Base-by-base conservation (phyloP, 1,140 invertebrate genomes). In the Nasonia giraulti region DNA sequence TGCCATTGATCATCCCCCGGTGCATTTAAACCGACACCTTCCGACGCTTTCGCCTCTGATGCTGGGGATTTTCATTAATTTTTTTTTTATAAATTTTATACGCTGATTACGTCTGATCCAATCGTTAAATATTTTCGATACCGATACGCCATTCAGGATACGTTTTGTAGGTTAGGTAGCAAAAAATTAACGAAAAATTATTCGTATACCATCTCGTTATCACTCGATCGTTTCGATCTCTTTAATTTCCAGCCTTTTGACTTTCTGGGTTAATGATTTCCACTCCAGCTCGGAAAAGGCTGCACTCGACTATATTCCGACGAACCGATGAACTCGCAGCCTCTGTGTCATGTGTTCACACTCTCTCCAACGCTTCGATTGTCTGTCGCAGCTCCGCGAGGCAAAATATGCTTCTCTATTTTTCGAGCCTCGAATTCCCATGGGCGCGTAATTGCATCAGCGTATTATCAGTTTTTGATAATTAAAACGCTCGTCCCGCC, bases 241-340 rank as follows among this genome's bases (percentile, higher is more conserved):
- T 69, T 78, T 69, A 47, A 69, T 80, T 80, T 80, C 66, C 79
- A 80, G 27, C 62, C 47, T 71, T 80, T 71, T 87, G 86, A 83
- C 77, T 89, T 88, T 88, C 88, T 89, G 80, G 88, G 87, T 89
- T 89, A 90, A 89, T 89, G 88, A 89, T 88, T 89, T 88, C 86
- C 89, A 87, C 87, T 89, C 87, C 83, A 84, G 81, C 87, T 88
- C 88, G 87, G 86, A 89, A 89, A 90, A 88, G 88, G 68, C 40
- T 8, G 87, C 88, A 89, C 87, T 88, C 74, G 85, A 87, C 86
- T 88, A 62, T 44, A 44, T 7, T 88, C 85, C 86, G 83, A 4
- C 81, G 85, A 78, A 87, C 75, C 47, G 27, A 47, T 76, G 40
- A 23, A 40, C 14, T 20, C 55, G 55, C 20, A 62, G n/a, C 17